phyloP scores from a whole-genome alignment of 1,140 invertebrate genomes.

The Calycopis cecrops region DNA sequence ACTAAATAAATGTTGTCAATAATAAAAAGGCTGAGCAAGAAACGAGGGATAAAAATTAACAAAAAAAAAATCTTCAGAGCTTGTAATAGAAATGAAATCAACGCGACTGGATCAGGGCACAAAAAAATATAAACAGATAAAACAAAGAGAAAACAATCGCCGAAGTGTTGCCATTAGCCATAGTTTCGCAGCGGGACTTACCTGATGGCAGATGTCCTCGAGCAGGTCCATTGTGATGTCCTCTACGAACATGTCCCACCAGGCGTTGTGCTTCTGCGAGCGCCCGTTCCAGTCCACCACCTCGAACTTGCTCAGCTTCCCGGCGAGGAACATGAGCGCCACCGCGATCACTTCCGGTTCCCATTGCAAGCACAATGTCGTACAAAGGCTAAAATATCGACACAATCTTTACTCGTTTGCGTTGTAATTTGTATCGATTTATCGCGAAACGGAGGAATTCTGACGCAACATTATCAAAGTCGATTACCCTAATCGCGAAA shows the following conservation, averaged over 20 bases:
- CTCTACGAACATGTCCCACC: constrained; percentile 99
- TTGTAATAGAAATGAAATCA: no score
- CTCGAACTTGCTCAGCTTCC: constrained; percentile 97
- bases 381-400: constrained; percentile 86
- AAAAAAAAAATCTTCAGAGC: no score
- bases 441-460: no score
- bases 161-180: neutral
- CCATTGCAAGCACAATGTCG: constrained; percentile 97
- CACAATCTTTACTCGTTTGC: neutral
- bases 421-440: neutral
- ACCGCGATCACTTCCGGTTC: constrained; percentile 99
- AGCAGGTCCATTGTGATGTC: constrained; percentile 96
- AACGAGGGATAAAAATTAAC: no score
- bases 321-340: constrained; percentile 96
- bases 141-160: no score
- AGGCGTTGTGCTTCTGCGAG: constrained; percentile 86
- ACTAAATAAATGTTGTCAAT: no score
- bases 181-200: constrained; percentile 28
- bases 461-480: no score
- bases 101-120: no score
- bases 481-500: no score
- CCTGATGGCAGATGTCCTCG: constrained; percentile 98
- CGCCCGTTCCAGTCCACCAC: constrained; percentile 94
- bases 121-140: no score
- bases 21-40: no score